These are phyloP conservation scores for Echinometra lucunter DNA, from an alignment of 53 echinoderm and acorn worm species.

Conservation along the genomic window DNA sequence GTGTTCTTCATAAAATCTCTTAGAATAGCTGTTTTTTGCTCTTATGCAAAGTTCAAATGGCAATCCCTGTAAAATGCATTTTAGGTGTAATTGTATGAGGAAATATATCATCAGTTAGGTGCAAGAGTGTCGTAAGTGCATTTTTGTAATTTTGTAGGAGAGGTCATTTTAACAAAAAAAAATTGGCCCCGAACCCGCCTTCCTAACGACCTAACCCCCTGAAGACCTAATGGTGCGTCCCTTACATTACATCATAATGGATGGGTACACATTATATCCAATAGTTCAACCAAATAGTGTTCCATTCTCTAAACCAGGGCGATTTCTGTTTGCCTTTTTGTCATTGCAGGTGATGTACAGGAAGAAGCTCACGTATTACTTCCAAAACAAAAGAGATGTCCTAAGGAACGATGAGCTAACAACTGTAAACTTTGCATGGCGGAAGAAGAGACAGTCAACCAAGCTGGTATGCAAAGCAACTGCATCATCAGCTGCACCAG, in stretches of 20 bases:
- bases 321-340: slow-evolving; percentile 37
- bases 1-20: slow-evolving; percentile 42
- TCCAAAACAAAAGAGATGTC: slow-evolving; percentile 43
- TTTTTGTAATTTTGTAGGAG: slow-evolving; percentile 42
- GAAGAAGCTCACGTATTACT: slow-evolving; percentile 44
- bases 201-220: slow-evolving; percentile 42
- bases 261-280: slow-evolving; percentile 42
- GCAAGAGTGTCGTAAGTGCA: slow-evolving; percentile 24
- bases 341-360: slow-evolving; percentile 52
- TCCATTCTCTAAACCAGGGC: slow-evolving; percentile 36
- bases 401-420: neutral
- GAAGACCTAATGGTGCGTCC: slow-evolving; percentile 27
- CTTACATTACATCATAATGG: slow-evolving; percentile 32
- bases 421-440: slow-evolving; percentile 25
- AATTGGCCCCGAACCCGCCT: slow-evolving; percentile 21
- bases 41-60: slow-evolving; percentile 22
- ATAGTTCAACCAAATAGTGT: slow-evolving; percentile 42
- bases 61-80: slow-evolving; percentile 42
- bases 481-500: slow-evolving; percentile 20
- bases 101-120: slow-evolving; percentile 9
- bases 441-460: slow-evolving; percentile 43
- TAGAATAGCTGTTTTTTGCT: slow-evolving; percentile 27
- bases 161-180: slow-evolving; percentile 34
- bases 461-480: neutral
- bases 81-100: slow-evolving; percentile 32